Conservation (phyloP, 1,140 invertebrate species). For the Babylonia areolata region DNA sequence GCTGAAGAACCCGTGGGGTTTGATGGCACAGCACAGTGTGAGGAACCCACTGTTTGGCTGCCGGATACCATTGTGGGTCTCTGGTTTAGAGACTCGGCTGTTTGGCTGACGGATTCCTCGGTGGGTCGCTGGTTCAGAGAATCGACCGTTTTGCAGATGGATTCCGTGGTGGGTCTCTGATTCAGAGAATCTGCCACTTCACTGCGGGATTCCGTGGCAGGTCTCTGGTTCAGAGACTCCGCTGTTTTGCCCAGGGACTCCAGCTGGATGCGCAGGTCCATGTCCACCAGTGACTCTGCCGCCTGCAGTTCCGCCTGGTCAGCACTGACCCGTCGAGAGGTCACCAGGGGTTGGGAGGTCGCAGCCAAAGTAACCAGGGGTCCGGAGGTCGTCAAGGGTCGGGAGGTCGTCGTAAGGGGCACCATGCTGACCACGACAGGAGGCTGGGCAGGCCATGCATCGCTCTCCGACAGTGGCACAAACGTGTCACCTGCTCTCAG, state of each 20-base stretch:
- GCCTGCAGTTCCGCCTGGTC: constrained; percentile 35
- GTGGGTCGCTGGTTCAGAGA: too few relatives aligned
- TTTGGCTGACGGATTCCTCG: too few relatives aligned
- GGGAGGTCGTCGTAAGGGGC: not conserved
- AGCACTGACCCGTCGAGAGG: not conserved
- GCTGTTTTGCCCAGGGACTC: not conserved
- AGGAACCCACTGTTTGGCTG: too few relatives aligned
- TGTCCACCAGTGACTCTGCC: constrained; percentile 23
- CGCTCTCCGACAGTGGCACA: not conserved
- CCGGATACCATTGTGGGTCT: too few relatives aligned
- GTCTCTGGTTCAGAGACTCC: too few relatives aligned
- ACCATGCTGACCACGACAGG: not conserved
- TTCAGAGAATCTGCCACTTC: too few relatives aligned
- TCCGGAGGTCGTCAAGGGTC: not conserved
- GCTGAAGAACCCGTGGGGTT: not conserved
- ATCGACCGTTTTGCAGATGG: too few relatives aligned
- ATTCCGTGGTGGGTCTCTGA: too few relatives aligned
- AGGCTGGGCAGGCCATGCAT: not conserved
- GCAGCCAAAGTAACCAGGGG: too few relatives aligned
- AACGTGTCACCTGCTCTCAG: not conserved
- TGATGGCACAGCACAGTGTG: too few relatives aligned
- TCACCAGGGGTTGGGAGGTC: not conserved
- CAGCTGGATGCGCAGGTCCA: constrained; percentile 13
- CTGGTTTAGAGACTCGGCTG: too few relatives aligned
- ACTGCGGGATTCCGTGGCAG: too few relatives aligned